Percentiles rank a stretch among this genome's conserved stretches.
phyloP scores from a whole-genome alignment of 2,888 invertebrate genomes.

The Epinotia bilunana region DNA sequence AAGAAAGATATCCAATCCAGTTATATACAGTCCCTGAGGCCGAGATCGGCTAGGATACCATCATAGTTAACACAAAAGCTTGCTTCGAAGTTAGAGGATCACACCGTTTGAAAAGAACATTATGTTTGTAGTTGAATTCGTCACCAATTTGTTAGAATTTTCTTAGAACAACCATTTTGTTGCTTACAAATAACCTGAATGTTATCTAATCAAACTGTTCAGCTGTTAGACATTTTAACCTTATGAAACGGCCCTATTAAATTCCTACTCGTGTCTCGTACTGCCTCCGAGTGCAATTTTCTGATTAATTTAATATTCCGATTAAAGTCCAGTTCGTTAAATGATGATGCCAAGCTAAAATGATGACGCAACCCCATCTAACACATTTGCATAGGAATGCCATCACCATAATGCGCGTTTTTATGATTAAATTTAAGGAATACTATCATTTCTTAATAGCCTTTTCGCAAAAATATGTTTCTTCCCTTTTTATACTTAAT shows the following conservation, averaged over 20 bases:
- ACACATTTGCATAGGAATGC: constrained; percentile 41
- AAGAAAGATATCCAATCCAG: no score
- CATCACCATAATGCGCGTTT: constrained; percentile 38
- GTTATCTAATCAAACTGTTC: not conserved
- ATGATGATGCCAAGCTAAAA: constrained; percentile 21
- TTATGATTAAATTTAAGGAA: constrained; percentile 37
- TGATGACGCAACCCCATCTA: constrained; percentile 39
- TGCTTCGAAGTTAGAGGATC: no score
- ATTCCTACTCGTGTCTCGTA: not conserved
- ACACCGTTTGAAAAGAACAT: no score
- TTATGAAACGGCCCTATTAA: not conserved
- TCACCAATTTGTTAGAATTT: not conserved
- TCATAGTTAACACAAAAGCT: no score
- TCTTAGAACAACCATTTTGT: no score
- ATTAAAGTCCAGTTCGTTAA: constrained; percentile 34
- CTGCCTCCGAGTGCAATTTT: constrained; percentile 6
- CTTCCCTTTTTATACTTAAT: constrained; percentile 3
- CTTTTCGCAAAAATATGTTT: not conserved
- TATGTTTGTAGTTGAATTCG: not conserved
- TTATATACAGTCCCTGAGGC: no score
- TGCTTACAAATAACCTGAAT: not conserved
- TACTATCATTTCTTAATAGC: constrained; percentile 34
- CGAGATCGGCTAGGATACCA: no score
- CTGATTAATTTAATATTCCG: constrained; percentile 25
- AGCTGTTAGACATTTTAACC: no score